Base-by-base conservation (phyloP, 2,113 vertebrate genomes). In the Nothobranchius kuhntae region DNA sequence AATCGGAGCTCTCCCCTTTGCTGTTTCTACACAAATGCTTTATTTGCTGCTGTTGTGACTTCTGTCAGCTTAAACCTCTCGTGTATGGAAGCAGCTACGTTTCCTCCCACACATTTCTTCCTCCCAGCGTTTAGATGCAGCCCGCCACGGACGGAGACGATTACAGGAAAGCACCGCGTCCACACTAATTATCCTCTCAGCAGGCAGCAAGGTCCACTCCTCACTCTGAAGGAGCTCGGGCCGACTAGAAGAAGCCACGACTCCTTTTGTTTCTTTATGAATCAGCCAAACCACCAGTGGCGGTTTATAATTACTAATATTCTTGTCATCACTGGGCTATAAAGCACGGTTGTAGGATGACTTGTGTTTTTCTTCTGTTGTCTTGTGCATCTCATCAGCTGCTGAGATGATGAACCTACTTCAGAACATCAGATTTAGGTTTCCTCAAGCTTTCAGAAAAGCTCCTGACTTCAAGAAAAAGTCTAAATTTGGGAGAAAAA, bases 151-250 rank as follows among this genome's bases (percentile, higher is more conserved):
- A 61, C 70, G 65, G 50, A 11, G 24, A 36, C 44, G 44, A 57
- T n/a, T 73, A 51, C 59, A 76, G 76, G 68, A 62, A 77, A 30
- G 40, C 38, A 45, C 60, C 0, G 2, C 50, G 65, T 83, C 77
- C 7, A 8, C 65, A 66, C 61, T 59, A 71, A 80, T 85, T 69
- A 77, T 75, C 75, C 71, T 52, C 47, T 60, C 17, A 65, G 38
- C 53, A 13, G 64, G 55, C 45, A 77, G 60, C 70, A 53, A 62
- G 45, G 53, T 59, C 55, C 52, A 15, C 55, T 57, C 54, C 53
- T 74, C 40, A 48, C 50, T 78, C 42, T 67, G 15, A 75, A 69
- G 76, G 55, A 30, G 46, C 65, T 71, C 46, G 26, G 50, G 52
- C 17, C 36, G 57, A 40, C 38, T 40, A 7, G 38, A 62, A 17